Base-by-base conservation (phyloP, 2,888 invertebrate species). In the Synanthedon myopaeformis region DNA sequence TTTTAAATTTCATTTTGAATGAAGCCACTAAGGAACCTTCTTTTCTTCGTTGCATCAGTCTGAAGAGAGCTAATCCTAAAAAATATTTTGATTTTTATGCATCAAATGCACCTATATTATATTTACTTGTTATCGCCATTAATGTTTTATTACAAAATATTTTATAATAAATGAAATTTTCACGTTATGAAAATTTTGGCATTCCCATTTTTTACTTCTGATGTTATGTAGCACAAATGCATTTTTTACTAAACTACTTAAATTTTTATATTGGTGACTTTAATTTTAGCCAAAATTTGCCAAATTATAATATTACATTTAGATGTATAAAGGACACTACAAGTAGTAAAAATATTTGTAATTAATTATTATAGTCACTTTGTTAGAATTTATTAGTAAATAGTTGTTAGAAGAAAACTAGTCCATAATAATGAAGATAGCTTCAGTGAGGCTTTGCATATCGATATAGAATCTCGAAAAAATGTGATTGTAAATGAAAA, bases 251-350 rank as follows among this genome's bases (percentile, higher is more conserved):
- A 51, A 41, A 54, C 42, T 54, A 54, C 54, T 53, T 57, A 51
- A 53, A 51, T 53, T 23, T 23, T 23, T 53, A 45, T 13, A 45
- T 49, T 49, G 49, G 67, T 64, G 61, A 71, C 64, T 69, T 74
- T 81, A 64, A 69, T 80, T 79, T 82, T 71, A 67, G 82, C 83
- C 83, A 86, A 85, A 83, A 79, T 78, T 80, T 83, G 85, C 85
- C 85, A 86, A 86, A 86, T 74, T 66, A 62, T 55, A 58, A 35
- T 35, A 35, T 35, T 35, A 35, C 10, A 35, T 35, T 35, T 35
- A 35, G 35, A 66, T 28, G 41, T 41, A 69, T 61, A 62, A 70
- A 67, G 63, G 64, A 74, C 74, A 78, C 57, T 35, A 35, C 35
- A 35, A 69, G 62, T 78, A 74, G 69, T 66, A 60, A 63, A 70